A percentile compares a stretch with the other conserved stretches of the same genome.
phyloP scores from a whole-genome alignment of 2,888 invertebrate species.

The Drosophila anceps region DNA sequence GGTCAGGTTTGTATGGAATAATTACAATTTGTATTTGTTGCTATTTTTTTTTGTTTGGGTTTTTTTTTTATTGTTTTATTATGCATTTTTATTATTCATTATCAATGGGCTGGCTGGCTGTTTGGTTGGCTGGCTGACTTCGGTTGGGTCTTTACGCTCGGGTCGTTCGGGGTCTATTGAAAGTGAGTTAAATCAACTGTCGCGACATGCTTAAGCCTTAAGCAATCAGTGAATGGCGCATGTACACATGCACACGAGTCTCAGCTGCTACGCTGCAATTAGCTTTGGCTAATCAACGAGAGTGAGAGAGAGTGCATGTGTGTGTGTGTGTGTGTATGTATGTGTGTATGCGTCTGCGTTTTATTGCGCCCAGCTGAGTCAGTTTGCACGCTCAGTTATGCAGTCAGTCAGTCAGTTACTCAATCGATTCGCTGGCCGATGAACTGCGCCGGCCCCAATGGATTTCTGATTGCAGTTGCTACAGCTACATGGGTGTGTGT shows the following conservation, averaged over 20 bases:
- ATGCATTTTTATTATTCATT: slow-evolving; percentile 69
- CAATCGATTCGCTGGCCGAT: slow-evolving; percentile 66
- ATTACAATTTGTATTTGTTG: slow-evolving; percentile 62
- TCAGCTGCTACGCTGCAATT: slow-evolving; percentile 40
- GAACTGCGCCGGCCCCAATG: slow-evolving; percentile 68
- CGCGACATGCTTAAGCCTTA: slow-evolving; percentile 46
- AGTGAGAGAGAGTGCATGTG: background rate
- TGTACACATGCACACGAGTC: slow-evolving; percentile 7
- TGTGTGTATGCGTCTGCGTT: slow-evolving; percentile 18
- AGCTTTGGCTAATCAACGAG: slow-evolving; percentile 42
- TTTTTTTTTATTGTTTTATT: slow-evolving; percentile 31
- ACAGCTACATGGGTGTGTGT: background rate
- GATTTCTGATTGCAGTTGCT: slow-evolving; percentile 50
- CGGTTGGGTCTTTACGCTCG: background rate
- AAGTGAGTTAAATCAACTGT: slow-evolving; percentile 64
- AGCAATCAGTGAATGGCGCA: slow-evolving; percentile 49
- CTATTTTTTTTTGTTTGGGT: background rate
- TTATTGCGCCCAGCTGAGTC: slow-evolving; percentile 27
- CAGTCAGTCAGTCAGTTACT: slow-evolving; percentile 45
- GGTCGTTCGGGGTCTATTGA: slow-evolving; percentile 46
- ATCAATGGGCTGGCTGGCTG: slow-evolving; percentile 43
- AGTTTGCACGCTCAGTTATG: slow-evolving; percentile 28
- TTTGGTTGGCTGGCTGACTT: background rate
- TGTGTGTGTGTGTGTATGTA: slow-evolving; percentile 1
- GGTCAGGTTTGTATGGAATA: slow-evolving; percentile 46